A percentile compares a stretch with the other conserved stretches of the same genome.
These are phyloP conservation scores for Drosophila kanapiae DNA, from an alignment of 1,140 invertebrate species.

Conservation along the genomic window DNA sequence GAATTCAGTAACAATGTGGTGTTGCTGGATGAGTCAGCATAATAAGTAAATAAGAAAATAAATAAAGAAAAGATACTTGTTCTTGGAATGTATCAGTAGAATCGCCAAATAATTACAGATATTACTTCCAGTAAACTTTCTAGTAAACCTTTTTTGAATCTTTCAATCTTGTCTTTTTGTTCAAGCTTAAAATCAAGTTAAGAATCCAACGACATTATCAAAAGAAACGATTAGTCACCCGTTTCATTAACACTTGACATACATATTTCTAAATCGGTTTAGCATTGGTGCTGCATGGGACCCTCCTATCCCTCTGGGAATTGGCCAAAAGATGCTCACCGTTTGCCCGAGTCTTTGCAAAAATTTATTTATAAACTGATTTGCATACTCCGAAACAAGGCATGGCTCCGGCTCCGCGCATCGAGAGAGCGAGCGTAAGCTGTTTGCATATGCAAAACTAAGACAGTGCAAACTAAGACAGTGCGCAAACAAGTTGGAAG, in stretches of 20 bases:
- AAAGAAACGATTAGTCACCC: conserved; percentile 25
- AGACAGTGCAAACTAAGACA: conserved; percentile 46
- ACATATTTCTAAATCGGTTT: conserved; percentile 55
- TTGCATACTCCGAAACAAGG: conserved; percentile 68
- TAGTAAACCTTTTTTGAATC: too few relatives aligned
- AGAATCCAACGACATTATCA: neutral
- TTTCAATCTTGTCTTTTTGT: neutral
- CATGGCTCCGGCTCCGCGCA: conserved; percentile 11
- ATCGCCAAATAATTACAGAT: too few relatives aligned
- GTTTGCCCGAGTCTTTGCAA: conserved; percentile 50
- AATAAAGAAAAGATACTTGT: too few relatives aligned
- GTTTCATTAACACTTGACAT: conserved; percentile 57
- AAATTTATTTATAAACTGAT: conserved; percentile 79
- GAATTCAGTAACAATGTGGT: too few relatives aligned
- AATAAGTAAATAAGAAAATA: too few relatives aligned
- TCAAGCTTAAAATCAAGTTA: too few relatives aligned
- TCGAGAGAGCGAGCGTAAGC: conserved; percentile 22
- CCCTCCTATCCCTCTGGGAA: neutral
- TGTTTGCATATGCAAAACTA: conserved; percentile 67
- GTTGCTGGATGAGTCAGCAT: too few relatives aligned
- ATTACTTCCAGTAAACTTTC: too few relatives aligned
- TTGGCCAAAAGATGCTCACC: conserved; percentile 16
- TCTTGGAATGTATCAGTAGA: too few relatives aligned
- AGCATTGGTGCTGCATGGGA: conserved; percentile 1
- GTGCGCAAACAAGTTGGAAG: conserved; percentile 54